Evolutionary conservation across 2,888 invertebrate genomes (phyloP).

Genomic region (Metallyticus violacea): DNA sequence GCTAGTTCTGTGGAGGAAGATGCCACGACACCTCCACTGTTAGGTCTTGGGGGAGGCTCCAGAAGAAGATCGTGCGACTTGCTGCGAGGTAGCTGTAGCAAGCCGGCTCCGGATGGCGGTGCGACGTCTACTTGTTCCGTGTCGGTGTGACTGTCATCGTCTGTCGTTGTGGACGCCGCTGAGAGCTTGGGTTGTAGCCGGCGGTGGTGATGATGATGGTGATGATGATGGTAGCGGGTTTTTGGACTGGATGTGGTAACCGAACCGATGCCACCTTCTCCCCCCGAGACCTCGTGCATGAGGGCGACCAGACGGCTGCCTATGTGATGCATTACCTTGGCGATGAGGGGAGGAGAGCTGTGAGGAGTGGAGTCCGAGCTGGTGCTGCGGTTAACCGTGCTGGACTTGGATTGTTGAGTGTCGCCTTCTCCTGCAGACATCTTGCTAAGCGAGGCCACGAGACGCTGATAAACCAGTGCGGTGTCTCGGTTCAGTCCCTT

Average conservation of each 20-base stretch:
- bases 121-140: constrained; percentile 41
- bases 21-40: constrained; percentile 53
- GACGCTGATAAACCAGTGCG: constrained; percentile 80
- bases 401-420: constrained; percentile 33
- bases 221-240: constrained; percentile 14
- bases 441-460: constrained; percentile 74
- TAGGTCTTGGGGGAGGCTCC: constrained; percentile 50
- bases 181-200: constrained; percentile 57
- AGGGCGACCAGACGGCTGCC: constrained; percentile 81
- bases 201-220: constrained; percentile 52
- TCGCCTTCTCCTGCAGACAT: constrained; percentile 52
- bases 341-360: constrained; percentile 79
- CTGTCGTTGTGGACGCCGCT: constrained; percentile 56
- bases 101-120: constrained; percentile 8
- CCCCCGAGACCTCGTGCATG: constrained; percentile 89
- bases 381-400: constrained; percentile 47
- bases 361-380: constrained; percentile 52
- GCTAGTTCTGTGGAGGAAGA: constrained; percentile 9
- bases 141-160: constrained; percentile 70
- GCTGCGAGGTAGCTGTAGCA: constrained; percentile 66
- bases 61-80: constrained; percentile 77
- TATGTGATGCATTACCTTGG: constrained; percentile 90
- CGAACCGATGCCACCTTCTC: constrained; percentile 46
- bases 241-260: constrained; percentile 37
- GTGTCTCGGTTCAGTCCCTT: constrained; percentile 66